phyloP scores from a whole-genome alignment of 2,888 invertebrate species.

The Pharmacophagus antenor region DNA sequence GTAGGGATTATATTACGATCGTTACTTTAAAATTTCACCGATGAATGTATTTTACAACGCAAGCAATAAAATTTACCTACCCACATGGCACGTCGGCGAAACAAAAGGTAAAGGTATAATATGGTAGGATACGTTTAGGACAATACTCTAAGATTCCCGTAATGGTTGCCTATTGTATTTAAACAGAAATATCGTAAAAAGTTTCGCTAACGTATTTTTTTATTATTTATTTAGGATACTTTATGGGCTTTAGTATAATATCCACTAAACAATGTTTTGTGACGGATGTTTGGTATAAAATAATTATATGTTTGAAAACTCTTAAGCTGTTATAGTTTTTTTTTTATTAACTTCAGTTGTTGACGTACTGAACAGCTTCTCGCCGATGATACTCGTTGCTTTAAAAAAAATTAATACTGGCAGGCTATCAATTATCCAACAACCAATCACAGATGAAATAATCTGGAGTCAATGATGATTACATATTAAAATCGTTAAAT shows the following conservation, averaged over 20 bases:
- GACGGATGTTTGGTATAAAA: conserved; percentile 4
- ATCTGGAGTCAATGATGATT: too few relatives aligned
- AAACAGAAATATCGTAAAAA: conserved; percentile 5
- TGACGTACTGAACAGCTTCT: too few relatives aligned
- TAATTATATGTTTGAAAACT: conserved; percentile 1
- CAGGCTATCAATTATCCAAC: too few relatives aligned
- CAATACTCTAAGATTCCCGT: conserved; percentile 9
- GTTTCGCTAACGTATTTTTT: not conserved
- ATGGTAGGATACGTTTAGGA: conserved; percentile 15
- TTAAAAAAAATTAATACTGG: too few relatives aligned
- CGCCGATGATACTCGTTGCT: too few relatives aligned
- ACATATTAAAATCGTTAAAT: too few relatives aligned
- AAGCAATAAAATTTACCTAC: conserved; percentile 32
- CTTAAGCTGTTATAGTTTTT: too few relatives aligned
- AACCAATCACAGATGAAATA: too few relatives aligned
- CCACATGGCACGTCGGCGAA: conserved; percentile 29
- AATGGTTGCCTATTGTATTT: conserved; percentile 17
- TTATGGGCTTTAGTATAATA: conserved; percentile 4
- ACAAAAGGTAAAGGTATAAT: conserved; percentile 19
- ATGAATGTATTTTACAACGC: conserved; percentile 26
- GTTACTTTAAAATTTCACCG: conserved; percentile 19
- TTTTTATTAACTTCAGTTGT: too few relatives aligned
- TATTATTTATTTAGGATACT: conserved; percentile 11
- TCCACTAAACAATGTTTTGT: conserved; percentile 1
- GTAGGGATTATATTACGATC: conserved; percentile 19